Evolutionary conservation across 2,888 invertebrate species (phyloP).

Genomic region (Nymphalis c-album): DNA sequence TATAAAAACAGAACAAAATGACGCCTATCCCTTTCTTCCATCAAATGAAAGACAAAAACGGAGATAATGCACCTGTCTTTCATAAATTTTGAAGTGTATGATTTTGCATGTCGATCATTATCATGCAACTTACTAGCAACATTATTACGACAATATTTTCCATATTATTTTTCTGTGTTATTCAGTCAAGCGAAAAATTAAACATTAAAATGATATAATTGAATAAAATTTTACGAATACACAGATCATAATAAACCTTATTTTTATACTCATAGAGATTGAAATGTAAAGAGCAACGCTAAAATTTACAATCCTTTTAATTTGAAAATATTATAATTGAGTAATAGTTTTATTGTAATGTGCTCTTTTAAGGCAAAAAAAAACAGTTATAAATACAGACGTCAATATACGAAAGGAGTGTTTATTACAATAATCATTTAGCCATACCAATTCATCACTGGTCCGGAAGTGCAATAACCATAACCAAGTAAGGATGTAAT

Average conservation of each 20-base stretch:
- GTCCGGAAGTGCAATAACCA: slow-evolving; percentile 29
- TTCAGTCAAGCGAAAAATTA: no score
- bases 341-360: not conserved
- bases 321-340: not conserved
- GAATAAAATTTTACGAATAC: not conserved
- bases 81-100: not conserved
- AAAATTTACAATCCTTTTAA: not conserved
- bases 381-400: not conserved
- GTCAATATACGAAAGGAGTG: not conserved
- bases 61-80: not conserved
- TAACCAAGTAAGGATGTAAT: slow-evolving; percentile 36
- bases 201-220: not conserved
- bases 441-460: slow-evolving; percentile 16
- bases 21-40: slow-evolving; percentile 17
- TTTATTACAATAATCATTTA: slow-evolving; percentile 20
- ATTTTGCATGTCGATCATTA: slow-evolving; percentile 4
- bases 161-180: no score
- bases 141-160: not conserved
- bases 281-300: no score
- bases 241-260: no score
- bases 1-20: slow-evolving; percentile 27
- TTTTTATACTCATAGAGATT: no score
- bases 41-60: slow-evolving; percentile 19
- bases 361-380: no score
- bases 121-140: not conserved